Base-by-base conservation (phyloP, 1,140 invertebrate species). In the Ips typographus region DNA sequence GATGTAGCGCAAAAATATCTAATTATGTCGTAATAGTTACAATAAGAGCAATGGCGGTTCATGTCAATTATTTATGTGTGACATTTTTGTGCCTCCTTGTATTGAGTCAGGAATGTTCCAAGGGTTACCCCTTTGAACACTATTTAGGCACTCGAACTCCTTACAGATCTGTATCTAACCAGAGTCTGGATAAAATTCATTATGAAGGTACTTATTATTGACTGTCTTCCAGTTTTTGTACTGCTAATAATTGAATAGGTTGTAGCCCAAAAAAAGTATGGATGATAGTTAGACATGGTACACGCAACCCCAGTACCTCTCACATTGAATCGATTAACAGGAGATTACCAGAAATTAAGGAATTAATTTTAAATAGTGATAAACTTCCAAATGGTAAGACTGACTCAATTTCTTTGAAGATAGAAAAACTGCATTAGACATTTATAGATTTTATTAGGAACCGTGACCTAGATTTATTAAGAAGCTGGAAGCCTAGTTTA, bases 221-320 rank as follows among this genome's bases (percentile, higher is more conserved):
- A 68, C 62, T 64, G 51, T 44, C 37, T 55, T 55, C 37, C 37
- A 7, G 5, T 22, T 22, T 22, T 22, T 22, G 22, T 22, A 22
- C 22, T 22, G 22, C 22, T 22, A 22, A 22, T 22, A 22, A 22
- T 22, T 22, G 22, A 22, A 22, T 22, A 90, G 89, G 83, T 70
- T 91, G 89, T 79, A 73, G 74, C 38, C 79, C 85, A 22, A 80
- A 80, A 59, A 87, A 88, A 73, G 83, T 90, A 49, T 90, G 89
- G 88, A 82, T 88, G 56, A 72, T 90, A 2, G 75, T 89, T 37
- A 82, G 90, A 40, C 90, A 91, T 80, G 90, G 89, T 5, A 88
- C 89, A 37, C 82, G 90, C 64, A 87, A 85, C 79, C 88, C 89
- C 4, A 83, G 83, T 52, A 76, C 79, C 59, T 82, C 85, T 65